These are phyloP conservation scores for Sorex fumeus DNA, from an alignment of 2,113 vertebrate species.

Conservation along the genomic window DNA sequence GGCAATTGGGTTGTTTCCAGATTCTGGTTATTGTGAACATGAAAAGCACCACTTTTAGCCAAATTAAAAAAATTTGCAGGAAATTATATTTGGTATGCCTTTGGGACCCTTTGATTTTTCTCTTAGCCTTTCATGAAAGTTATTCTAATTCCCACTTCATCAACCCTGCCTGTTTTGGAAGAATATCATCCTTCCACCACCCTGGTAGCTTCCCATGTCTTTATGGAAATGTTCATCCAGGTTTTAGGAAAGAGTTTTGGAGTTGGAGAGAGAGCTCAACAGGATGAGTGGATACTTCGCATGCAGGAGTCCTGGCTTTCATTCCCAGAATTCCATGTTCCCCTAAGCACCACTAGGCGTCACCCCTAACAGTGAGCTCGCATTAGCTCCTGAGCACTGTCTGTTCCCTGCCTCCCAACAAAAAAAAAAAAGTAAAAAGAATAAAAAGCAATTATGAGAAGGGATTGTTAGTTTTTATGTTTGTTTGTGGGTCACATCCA, in stretches of 20 bases:
- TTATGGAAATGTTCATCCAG: conserved; percentile 24
- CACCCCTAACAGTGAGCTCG: no score
- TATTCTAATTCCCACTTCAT: background rate
- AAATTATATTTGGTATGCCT: background rate
- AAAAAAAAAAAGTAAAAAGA: no score
- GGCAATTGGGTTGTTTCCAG: no score
- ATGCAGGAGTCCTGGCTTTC: no score
- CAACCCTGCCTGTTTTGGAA: background rate
- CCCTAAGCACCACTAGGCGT: no score
- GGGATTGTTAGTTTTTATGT: no score
- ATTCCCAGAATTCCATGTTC: no score
- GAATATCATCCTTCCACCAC: background rate
- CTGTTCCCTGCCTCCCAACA: no score
- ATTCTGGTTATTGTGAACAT: background rate
- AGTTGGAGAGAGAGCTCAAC: background rate
- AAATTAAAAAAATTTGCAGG: background rate
- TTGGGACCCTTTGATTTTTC: background rate
- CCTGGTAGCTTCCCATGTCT: background rate
- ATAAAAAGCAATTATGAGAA: no score
- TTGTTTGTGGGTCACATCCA: no score
- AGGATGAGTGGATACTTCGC: background rate
- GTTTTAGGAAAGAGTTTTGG: conserved; percentile 13
- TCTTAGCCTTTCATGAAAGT: background rate
- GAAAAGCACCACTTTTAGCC: conserved; percentile 20
- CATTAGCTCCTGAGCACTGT: no score